These are phyloP conservation scores for Poecile atricapillus DNA, from an alignment of 2,113 vertebrate genomes.

Conservation along the genomic window DNA sequence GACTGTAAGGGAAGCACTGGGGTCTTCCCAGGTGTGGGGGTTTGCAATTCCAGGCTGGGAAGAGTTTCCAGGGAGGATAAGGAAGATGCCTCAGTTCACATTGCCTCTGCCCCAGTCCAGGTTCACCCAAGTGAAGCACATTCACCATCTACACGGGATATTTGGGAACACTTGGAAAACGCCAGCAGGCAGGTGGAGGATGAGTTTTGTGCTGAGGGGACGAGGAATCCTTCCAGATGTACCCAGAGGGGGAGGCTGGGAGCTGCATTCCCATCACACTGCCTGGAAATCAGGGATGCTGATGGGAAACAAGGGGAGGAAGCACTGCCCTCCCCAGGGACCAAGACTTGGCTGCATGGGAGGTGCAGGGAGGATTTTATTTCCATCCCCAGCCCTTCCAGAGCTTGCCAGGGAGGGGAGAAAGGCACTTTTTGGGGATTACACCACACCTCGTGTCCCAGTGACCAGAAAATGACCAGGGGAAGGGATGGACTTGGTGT, in stretches of 20 bases:
- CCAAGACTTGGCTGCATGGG: neutral
- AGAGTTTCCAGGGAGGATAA: neutral
- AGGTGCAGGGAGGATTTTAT: neutral
- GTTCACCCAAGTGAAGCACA: neutral
- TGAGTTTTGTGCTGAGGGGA: neutral
- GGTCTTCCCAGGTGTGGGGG: neutral
- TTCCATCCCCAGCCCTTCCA: neutral
- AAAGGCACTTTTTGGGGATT: neutral
- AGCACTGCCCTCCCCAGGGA: neutral
- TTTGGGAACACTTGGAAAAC: neutral
- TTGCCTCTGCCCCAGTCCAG: neutral
- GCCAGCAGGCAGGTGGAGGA: neutral
- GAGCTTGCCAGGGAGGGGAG: neutral
- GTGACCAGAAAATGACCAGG: neutral
- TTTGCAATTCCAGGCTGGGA: neutral
- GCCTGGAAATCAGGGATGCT: neutral
- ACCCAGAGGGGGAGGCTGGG: neutral
- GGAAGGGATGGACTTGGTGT: rapidly evolving
- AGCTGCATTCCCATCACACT: neutral
- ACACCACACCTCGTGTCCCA: neutral
- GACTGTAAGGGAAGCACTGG: rapidly evolving
- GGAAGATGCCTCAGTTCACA: neutral
- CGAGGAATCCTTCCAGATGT: neutral
- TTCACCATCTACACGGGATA: neutral
- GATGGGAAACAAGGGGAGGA: neutral